Evolutionary conservation across 2,113 vertebrate genomes (phyloP).

Genomic region (Cepphus grylle): DNA sequence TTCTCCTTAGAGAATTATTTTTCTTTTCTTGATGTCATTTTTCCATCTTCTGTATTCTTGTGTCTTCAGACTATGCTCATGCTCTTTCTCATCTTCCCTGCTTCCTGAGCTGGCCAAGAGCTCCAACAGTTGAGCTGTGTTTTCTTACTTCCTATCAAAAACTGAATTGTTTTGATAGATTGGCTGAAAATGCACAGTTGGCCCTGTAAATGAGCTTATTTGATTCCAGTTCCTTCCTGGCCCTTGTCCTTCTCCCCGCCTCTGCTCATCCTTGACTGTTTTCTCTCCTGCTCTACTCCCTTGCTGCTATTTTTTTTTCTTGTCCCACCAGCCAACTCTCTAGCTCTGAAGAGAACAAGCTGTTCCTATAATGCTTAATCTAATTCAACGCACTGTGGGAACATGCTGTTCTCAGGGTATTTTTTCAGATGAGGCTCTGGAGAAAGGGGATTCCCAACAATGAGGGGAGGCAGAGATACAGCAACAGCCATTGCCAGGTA

Average conservation of each 20-base stretch:
- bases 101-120: not conserved
- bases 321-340: not conserved
- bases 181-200: slow-evolving; percentile 9
- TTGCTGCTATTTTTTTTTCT: not conserved
- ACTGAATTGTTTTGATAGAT: slow-evolving; percentile 1
- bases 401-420: slow-evolving; percentile 47
- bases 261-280: slow-evolving; percentile 31
- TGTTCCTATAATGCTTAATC: slow-evolving; percentile 57
- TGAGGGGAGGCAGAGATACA: not conserved
- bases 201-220: not conserved
- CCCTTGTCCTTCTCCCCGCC: not conserved
- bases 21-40: not conserved
- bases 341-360: slow-evolving; percentile 40
- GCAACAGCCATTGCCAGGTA: slow-evolving; percentile 7
- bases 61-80: not conserved
- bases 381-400: slow-evolving; percentile 49
- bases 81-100: not conserved
- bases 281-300: slow-evolving; percentile 45
- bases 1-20: not conserved
- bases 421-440: slow-evolving; percentile 24
- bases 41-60: not conserved
- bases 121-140: not conserved
- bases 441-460: slow-evolving; percentile 52
- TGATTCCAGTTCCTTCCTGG: slow-evolving; percentile 17
- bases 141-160: slow-evolving; percentile 41